Conservation (phyloP, 2,888 invertebrate genomes). For the Sialis lutaria region DNA sequence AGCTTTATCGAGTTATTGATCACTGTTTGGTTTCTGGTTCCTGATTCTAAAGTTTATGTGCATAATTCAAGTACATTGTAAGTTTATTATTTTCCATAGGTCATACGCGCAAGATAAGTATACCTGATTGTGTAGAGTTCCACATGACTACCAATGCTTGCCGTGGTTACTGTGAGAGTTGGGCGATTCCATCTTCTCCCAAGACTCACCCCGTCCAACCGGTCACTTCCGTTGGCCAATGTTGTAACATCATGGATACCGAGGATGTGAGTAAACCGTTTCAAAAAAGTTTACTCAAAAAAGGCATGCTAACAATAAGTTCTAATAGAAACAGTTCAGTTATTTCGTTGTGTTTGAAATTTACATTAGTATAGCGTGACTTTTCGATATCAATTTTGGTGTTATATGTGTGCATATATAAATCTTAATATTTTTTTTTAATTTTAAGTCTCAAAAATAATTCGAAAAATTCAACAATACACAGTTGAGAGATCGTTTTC, state of each 20-base stretch:
- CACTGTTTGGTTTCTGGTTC: too few species aligned
- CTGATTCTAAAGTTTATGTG: too few species aligned
- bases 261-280: slow-evolving; percentile 44
- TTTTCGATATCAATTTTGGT: not conserved
- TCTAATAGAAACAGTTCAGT: not conserved
- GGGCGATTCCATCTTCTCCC: slow-evolving; percentile 59
- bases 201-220: slow-evolving; percentile 30
- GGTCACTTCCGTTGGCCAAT: slow-evolving; percentile 56
- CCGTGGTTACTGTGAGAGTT: slow-evolving; percentile 74
- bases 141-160: slow-evolving; percentile 75
- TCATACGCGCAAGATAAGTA: slow-evolving; percentile 61
- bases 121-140: slow-evolving; percentile 73
- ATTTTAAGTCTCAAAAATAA: too few species aligned
- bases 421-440: too few species aligned
- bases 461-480: too few species aligned
- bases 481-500: too few species aligned
- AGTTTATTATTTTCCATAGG: slow-evolving; percentile 27
- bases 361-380: not conserved
- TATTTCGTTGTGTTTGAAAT: not conserved
- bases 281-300: not conserved
- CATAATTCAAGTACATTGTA: too few species aligned
- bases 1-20: too few species aligned
- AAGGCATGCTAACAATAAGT: not conserved
- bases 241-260: slow-evolving; percentile 80
- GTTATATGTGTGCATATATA: not conserved